A percentile compares a stretch with the other conserved stretches of the same genome.
Evolutionary conservation across 2,113 vertebrate genomes (phyloP).

Genomic region (Trematomus loennbergii): DNA sequence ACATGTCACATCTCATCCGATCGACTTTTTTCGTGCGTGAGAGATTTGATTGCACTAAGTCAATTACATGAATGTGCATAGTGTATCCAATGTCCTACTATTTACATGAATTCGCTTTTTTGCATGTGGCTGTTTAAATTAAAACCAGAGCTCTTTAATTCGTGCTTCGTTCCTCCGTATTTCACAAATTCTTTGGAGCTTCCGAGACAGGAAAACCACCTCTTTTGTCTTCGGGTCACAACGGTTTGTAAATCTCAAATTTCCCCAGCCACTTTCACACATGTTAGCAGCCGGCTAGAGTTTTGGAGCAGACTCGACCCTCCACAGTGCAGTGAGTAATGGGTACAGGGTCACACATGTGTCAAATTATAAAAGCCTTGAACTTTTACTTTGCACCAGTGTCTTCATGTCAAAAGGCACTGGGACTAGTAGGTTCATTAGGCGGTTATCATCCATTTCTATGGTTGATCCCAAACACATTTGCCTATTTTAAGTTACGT

Average conservation of each 20-base stretch:
- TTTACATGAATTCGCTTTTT: background rate
- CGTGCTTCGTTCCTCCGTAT: background rate
- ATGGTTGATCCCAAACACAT: too few species aligned
- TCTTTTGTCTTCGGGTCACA: conserved; percentile 34
- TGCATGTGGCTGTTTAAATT: background rate
- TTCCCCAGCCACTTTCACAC: conserved; percentile 55
- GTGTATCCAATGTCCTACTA: background rate
- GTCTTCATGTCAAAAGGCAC: background rate
- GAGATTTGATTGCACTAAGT: conserved; percentile 7
- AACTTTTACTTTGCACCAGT: conserved; percentile 14
- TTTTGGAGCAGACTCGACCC: conserved; percentile 24
- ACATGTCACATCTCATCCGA: background rate
- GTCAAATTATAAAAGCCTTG: conserved; percentile 18
- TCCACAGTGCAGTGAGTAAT: conserved; percentile 2
- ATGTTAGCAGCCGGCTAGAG: conserved; percentile 11
- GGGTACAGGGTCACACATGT: conserved; percentile 4
- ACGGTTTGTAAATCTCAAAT: conserved; percentile 40
- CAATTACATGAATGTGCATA: background rate
- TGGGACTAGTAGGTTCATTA: background rate
- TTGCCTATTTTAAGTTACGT: too few species aligned
- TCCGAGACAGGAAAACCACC: conserved; percentile 33
- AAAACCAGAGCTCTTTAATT: conserved; percentile 12
- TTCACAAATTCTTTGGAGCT: conserved; percentile 10
- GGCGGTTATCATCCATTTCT: too few species aligned
- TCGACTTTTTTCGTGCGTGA: conserved; percentile 8